phyloP scores from a whole-genome alignment of 2,888 invertebrate genomes.

The Eupithecia subumbrata region DNA sequence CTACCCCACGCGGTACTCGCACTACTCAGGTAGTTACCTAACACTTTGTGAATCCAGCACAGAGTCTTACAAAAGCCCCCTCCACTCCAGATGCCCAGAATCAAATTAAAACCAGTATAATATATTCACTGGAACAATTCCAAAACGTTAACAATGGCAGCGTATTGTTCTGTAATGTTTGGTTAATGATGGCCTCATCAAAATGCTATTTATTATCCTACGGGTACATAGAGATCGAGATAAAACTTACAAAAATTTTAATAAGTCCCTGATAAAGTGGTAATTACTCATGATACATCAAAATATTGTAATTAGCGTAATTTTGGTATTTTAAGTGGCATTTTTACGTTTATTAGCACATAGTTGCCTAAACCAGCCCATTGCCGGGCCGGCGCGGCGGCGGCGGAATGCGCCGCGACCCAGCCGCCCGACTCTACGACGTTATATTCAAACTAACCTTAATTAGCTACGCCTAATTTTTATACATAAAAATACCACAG shows the following conservation, averaged over 20 bases:
- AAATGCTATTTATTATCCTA: slow-evolving; percentile 39
- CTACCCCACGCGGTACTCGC: background rate
- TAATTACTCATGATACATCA: slow-evolving; percentile 46
- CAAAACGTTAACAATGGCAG: slow-evolving; percentile 30
- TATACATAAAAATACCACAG: slow-evolving; percentile 11
- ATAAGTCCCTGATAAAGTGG: slow-evolving; percentile 48
- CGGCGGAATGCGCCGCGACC: background rate
- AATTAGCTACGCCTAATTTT: slow-evolving; percentile 14
- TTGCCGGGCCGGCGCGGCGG: slow-evolving; percentile 6
- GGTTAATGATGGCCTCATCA: slow-evolving; percentile 35
- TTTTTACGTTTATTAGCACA: slow-evolving; percentile 40
- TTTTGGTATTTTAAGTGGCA: slow-evolving; percentile 46
- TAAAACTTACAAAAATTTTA: slow-evolving; percentile 57
- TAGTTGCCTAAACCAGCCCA: slow-evolving; percentile 15
- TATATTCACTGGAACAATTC: slow-evolving; percentile 33
- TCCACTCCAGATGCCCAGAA: slow-evolving; percentile 14
- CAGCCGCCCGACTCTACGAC: background rate
- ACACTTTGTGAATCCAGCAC: background rate
- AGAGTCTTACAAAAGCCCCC: background rate
- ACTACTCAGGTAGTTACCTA: background rate
- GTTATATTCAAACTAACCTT: slow-evolving; percentile 1
- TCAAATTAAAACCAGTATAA: slow-evolving; percentile 20
- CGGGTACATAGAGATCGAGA: slow-evolving; percentile 42
- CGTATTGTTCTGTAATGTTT: slow-evolving; percentile 31
- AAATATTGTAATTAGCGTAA: slow-evolving; percentile 37